Evolutionary conservation across 2,797 vertebrate genomes (phyloP), one percentile per base, ranked within the genome.

Genomic region (Champsocephalus gunnari): DNA sequence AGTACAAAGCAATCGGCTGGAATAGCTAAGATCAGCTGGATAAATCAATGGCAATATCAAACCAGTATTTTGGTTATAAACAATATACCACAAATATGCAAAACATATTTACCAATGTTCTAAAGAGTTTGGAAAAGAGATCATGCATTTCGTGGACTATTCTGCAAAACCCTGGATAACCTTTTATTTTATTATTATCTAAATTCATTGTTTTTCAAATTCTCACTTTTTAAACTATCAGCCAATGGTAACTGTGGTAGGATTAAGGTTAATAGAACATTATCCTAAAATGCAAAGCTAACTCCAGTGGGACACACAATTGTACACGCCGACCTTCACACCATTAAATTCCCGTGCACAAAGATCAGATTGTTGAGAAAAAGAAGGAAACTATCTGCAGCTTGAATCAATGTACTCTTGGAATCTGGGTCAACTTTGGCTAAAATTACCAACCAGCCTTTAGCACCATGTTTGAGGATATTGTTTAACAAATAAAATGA

Each of bases 1-100:
- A 62, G 59, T 9, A 66, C 14, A 61, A 62, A 64, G 49, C 75
- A 34, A 48, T 66, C 58, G 48, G 10, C 32, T 44, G 34, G 34
- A 38, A 38, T 9, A 38, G 34, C 8, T 9, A 38, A 38, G 34
- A 38, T 58, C 10, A 17, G 47, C 57, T 48, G 28, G 34, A 38
- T 38, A 9, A 38, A 38, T 38, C 34, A 38, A 38, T 64, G 13
- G 7, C 53, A 13, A 47, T 38, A 48, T n/a, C 13, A 16, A 57
- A 43, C 12, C 2, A 12, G 11, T 48, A 14, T 19, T 66, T 41
- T 43, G 2, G 5, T 32, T 45, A 32, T 60, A 34, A 21, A 38
- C 50, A 10, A 57, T 12, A 41, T 38, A 28, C n/a, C 38, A 38
- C 28, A 28, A 47, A 47, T 9, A 5, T 41, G 12, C 3, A 64